Conservation (phyloP, 2,797 vertebrate genomes). For the Crocodylus rhombifer region DNA sequence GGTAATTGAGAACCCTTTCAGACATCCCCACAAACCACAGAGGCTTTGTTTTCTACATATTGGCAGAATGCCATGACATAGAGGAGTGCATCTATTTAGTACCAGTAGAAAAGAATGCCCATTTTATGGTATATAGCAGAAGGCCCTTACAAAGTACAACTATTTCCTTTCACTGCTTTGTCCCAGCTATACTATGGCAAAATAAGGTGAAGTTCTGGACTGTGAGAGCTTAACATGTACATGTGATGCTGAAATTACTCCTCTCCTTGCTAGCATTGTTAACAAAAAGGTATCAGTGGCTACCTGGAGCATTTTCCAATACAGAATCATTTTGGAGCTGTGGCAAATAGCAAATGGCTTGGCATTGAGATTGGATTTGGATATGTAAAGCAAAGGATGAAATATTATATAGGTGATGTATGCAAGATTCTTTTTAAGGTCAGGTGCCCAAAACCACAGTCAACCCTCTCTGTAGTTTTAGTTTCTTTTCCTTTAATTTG, state of each 20-base stretch:
- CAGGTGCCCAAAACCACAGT: neutral
- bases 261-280: neutral
- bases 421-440: neutral
- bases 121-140: neutral
- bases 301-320: conserved; percentile 13
- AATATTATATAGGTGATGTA: neutral
- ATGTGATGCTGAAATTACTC: neutral
- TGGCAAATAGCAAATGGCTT: conserved; percentile 28
- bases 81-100: neutral
- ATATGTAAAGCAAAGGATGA: neutral
- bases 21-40: neutral
- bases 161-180: neutral
- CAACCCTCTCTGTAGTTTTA: neutral
- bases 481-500: neutral
- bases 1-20: neutral
- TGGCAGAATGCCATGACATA: rapidly evolving
- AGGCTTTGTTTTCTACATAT: neutral
- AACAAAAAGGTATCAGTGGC: neutral
- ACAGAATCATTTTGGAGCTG: neutral
- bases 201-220: conserved; percentile 8
- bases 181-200: neutral
- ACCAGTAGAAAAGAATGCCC: neutral
- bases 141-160: neutral
- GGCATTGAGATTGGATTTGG: conserved; percentile 43
- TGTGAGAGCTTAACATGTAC: neutral